These are phyloP conservation scores for Adoxophyes honmai DNA, from an alignment of 1,140 invertebrate species.

Conservation along the genomic window DNA sequence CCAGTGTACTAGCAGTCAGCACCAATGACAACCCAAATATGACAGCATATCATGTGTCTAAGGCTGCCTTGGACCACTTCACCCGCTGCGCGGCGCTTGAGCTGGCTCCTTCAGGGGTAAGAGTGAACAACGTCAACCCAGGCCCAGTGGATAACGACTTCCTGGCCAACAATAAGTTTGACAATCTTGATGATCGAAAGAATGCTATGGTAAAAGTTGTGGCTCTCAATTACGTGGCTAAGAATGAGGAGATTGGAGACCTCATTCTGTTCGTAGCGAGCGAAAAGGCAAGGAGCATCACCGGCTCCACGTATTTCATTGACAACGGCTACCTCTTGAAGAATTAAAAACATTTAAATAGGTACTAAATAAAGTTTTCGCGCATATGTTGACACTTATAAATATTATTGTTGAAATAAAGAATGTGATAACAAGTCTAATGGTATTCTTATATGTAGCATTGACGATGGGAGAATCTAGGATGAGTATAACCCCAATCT, in stretches of 20 bases:
- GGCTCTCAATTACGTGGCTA: conserved; percentile 11
- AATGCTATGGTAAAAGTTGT: too few relatives aligned
- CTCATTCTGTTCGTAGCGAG: conserved; percentile 20
- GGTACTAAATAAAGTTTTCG: too few relatives aligned
- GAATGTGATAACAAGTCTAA: too few relatives aligned
- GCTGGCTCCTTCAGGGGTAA: conserved; percentile 84
- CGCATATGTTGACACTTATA: too few relatives aligned
- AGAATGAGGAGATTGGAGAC: conserved; percentile 20
- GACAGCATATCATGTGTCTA: conserved; percentile 35
- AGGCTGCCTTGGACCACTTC: conserved; percentile 39
- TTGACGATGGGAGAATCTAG: too few relatives aligned
- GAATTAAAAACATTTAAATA: too few relatives aligned
- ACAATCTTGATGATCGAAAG: conserved; percentile 2
- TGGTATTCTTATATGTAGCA: too few relatives aligned
- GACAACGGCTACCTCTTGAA: conserved; percentile 8
- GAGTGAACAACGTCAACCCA: conserved; percentile 91
- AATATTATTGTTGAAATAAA: too few relatives aligned
- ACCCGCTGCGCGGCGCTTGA: conserved; percentile 84
- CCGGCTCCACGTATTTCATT: conserved; percentile 11
- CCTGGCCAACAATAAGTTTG: conserved; percentile 80
- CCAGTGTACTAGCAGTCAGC: conserved; percentile 78
- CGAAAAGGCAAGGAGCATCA: conserved; percentile 20
- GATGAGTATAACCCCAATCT: too few relatives aligned
- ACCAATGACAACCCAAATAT: too few relatives aligned
- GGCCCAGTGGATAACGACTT: conserved; percentile 85